A percentile compares a stretch with the other conserved stretches of the same genome.
Evolutionary conservation across 2,113 vertebrate genomes (phyloP).

Genomic region (Engraulis encrasicolus): DNA sequence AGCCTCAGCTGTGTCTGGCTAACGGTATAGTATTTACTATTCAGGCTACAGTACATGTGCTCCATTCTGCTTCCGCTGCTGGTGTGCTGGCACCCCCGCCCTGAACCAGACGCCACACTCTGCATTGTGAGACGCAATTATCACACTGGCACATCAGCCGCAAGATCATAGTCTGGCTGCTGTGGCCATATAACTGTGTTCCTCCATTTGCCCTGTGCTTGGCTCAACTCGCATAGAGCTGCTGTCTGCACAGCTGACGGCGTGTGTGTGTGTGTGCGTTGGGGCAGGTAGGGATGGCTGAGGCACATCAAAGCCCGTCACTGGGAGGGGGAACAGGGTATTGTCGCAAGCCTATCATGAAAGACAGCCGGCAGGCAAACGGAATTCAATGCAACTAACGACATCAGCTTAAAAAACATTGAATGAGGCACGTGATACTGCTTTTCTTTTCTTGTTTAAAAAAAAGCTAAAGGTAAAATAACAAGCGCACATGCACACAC

Average conservation of each 20-base stretch:
- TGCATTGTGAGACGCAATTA: neutral
- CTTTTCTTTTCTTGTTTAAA: constrained; percentile 1
- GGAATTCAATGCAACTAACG: neutral
- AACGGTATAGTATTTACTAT: no score
- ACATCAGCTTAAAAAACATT: constrained; percentile 5
- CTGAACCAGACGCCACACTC: neutral
- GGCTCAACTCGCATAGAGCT: no score
- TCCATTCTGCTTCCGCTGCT: neutral
- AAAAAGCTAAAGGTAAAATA: neutral
- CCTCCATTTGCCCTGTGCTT: neutral
- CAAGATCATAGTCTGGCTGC: neutral
- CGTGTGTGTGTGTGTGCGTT: neutral
- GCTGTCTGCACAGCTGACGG: neutral
- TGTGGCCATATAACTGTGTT: neutral
- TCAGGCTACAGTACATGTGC: neutral
- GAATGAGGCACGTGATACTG: constrained; percentile 12
- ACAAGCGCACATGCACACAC: neutral
- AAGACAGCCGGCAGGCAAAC: neutral
- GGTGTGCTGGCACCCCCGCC: neutral
- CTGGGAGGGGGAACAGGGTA: neutral
- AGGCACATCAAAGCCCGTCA: neutral
- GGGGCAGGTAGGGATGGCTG: neutral
- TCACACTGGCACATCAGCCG: neutral
- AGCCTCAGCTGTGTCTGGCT: neutral
- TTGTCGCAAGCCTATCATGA: constrained; percentile 15